Evolutionary conservation across 1,140 invertebrate species (phyloP), one percentile per base, ranked within the genome.

Genomic region (Papilio xuthus): DNA sequence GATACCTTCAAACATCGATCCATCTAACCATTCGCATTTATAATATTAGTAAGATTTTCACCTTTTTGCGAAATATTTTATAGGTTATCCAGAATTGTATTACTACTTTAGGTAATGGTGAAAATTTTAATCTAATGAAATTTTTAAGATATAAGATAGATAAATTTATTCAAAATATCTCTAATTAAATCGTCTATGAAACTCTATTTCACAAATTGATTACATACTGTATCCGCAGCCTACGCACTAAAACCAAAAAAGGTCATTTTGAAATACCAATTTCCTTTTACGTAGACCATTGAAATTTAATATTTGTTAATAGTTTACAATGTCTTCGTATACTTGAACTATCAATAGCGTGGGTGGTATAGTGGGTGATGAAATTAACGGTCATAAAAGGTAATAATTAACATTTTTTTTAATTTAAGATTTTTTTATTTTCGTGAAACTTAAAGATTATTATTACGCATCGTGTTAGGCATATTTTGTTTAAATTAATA

Each of bases 251-350:
- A 20, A 63, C 60, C 60, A 63, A 63, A 63, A 28, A 63, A 63
- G 26, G 60, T 63, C 4, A 63, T 63, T 63, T 63, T 63, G 60
- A 15, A 28, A 63, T 63, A 63, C 60, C 26, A 28, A 28, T 63
- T 15, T 28, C 60, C 60, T 63, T 63, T 63, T 28, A 63, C 12
- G 60, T 28, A 63, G 28, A 23, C 23, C 23, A 63, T 63, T 63
- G 56, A 63, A 63, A 63, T 15, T 28, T 63, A 32, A 63, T 63
- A 28, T 63, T 60, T 60, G 44, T 60, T 63, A 63, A 63, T 13
- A 23, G 60, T 28, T 63, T 63, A 15, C 56, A 63, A 28, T 63
- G 23, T 63, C 13, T 63, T 26, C 12, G 60, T 3, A 26, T 63
- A 28, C 13, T 63, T 63, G 26, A 63, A 63, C 60, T 28, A 63